These are phyloP conservation scores for Eumeta japonica DNA, from an alignment of 1,140 invertebrate species.

Conservation along the genomic window DNA sequence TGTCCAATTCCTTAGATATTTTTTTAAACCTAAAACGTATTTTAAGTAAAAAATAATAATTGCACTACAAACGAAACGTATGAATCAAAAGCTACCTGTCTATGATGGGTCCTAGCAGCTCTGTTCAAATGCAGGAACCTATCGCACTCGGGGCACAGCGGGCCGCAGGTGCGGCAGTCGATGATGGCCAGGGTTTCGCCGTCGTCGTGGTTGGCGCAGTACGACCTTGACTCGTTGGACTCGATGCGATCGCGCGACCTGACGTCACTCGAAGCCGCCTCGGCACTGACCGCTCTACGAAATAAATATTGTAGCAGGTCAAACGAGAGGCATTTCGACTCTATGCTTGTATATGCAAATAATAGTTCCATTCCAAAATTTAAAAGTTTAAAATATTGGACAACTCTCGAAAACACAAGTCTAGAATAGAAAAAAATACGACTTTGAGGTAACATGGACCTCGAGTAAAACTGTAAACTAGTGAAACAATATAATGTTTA, in stretches of 20 bases:
- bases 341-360: too few species aligned
- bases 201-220: slow-evolving; percentile 96
- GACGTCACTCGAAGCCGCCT: slow-evolving; percentile 19
- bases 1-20: too few species aligned
- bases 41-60: not conserved
- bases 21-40: not conserved
- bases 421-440: too few species aligned
- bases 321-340: not conserved
- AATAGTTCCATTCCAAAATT: too few species aligned
- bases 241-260: slow-evolving; percentile 18
- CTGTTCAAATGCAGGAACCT: slow-evolving; percentile 90
- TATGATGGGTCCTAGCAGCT: slow-evolving; percentile 79
- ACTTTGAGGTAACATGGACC: too few species aligned
- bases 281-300: too few species aligned
- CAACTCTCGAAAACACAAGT: too few species aligned
- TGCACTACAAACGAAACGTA: not conserved
- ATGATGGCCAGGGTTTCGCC: slow-evolving; percentile 92
- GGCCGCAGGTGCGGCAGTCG: slow-evolving; percentile 87
- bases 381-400: too few species aligned
- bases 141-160: slow-evolving; percentile 94
- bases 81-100: slow-evolving; percentile 65
- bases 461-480: too few species aligned
- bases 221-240: slow-evolving; percentile 37
- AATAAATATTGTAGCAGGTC: not conserved
- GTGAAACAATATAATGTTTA: too few species aligned